Percentiles rank a stretch among this genome's conserved stretches.
Evolutionary conservation across 30 jellyfish, hydroid and myxozoan genomes (phyloP).

Genomic region (Hydractinia echinata): DNA sequence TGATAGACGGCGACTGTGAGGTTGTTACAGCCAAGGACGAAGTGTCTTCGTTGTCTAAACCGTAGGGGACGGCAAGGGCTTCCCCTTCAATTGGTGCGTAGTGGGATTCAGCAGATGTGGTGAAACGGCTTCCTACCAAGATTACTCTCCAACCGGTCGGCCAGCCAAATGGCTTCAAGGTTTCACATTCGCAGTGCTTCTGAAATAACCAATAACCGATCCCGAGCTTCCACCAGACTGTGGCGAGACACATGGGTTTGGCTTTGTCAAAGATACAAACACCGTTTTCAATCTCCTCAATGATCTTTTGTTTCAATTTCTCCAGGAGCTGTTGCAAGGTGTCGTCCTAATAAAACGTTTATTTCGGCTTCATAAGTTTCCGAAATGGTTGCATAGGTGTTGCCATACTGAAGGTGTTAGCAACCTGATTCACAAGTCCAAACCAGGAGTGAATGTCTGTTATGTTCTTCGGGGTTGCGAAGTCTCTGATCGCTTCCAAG

Average conservation of each 20-base stretch:
- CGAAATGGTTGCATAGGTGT: constrained; percentile 34
- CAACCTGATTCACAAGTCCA: too few species aligned
- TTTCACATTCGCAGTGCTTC: too few species aligned
- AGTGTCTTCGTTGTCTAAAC: constrained; percentile 8
- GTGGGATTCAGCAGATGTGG: too few species aligned
- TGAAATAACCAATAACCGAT: constrained; percentile 13
- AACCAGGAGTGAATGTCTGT: background rate
- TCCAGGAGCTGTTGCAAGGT: constrained; percentile 15
- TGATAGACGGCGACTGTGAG: background rate
- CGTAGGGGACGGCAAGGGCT: too few species aligned
- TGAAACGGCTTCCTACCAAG: constrained; percentile 30
- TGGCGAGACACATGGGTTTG: constrained; percentile 12
- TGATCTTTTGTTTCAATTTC: constrained; percentile 22
- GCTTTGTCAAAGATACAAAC: background rate
- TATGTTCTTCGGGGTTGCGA: background rate
- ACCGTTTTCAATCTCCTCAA: background rate
- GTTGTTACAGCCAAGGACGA: constrained; percentile 40
- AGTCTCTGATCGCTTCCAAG: background rate
- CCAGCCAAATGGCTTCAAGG: constrained; percentile 24
- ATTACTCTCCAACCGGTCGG: constrained; percentile 20
- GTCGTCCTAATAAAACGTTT: constrained; percentile 24
- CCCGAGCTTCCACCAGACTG: background rate
- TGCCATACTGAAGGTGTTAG: constrained; percentile 1
- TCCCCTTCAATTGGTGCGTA: too few species aligned
- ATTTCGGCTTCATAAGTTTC: constrained; percentile 23